Evolutionary conservation across 1,140 invertebrate species (phyloP).

Genomic region (Philaenus spumarius): DNA sequence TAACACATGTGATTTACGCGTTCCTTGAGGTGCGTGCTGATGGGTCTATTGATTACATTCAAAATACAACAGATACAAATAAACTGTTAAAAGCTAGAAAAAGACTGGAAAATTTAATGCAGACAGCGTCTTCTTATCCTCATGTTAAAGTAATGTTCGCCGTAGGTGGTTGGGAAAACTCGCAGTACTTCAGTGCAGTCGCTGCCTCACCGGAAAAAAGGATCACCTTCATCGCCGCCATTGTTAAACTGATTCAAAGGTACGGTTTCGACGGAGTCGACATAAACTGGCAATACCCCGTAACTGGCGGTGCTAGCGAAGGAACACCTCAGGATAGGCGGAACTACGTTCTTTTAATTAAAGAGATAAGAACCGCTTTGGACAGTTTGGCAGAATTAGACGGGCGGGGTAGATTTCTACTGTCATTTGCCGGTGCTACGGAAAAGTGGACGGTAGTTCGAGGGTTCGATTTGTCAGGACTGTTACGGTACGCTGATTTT

Average conservation of each 20-base stretch:
- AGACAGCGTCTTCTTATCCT: neutral
- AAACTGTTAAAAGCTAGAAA: slow-evolving; percentile 28
- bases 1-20: slow-evolving; percentile 26
- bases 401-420: slow-evolving; percentile 15
- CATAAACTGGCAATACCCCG: slow-evolving; percentile 55
- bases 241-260: slow-evolving; percentile 47
- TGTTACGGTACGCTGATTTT: slow-evolving; percentile 23
- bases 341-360: slow-evolving; percentile 24
- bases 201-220: slow-evolving; percentile 41
- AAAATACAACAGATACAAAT: neutral
- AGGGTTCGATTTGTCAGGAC: slow-evolving; percentile 21
- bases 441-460: slow-evolving; percentile 17
- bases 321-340: slow-evolving; percentile 22
- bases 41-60: slow-evolving; percentile 8
- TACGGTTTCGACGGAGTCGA: slow-evolving; percentile 55
- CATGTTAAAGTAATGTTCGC: slow-evolving; percentile 41
- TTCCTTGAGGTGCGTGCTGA: slow-evolving; percentile 21
- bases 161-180: slow-evolving; percentile 45
- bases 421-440: slow-evolving; percentile 24
- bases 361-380: slow-evolving; percentile 19
- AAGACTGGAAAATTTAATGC: slow-evolving; percentile 34
- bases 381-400: neutral
- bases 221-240: slow-evolving; percentile 51
- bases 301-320: slow-evolving; percentile 23
- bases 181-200: slow-evolving; percentile 45